These are phyloP conservation scores for Acanthiza pusilla DNA, from an alignment of 2,797 vertebrate species.

Conservation along the genomic window DNA sequence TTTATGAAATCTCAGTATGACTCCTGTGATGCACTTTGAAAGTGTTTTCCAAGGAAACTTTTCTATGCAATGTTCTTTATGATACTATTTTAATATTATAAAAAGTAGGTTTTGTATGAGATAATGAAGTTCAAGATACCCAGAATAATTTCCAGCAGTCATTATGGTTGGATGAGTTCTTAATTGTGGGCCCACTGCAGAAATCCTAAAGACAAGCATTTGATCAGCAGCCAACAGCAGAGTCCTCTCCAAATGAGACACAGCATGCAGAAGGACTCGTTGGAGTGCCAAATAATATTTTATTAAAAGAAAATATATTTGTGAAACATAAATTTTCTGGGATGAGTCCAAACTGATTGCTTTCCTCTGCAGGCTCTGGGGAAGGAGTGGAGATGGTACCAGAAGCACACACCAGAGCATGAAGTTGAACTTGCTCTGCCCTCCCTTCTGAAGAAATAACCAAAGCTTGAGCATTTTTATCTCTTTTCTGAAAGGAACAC, in stretches of 20 bases:
- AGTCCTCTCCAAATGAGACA: neutral
- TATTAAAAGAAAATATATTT: neutral
- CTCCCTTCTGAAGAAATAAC: neutral
- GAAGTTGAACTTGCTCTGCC: neutral
- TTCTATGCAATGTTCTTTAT: neutral
- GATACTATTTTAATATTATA: neutral
- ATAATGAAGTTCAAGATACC: neutral
- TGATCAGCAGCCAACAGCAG: neutral
- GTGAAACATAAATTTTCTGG: neutral
- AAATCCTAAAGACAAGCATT: neutral
- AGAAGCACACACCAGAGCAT: rapidly evolving
- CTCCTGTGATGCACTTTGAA: neutral
- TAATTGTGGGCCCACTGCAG: neutral
- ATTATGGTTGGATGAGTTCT: neutral
- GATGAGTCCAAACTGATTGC: neutral
- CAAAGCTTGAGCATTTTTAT: neutral
- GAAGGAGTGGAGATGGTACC: neutral
- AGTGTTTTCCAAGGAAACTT: neutral
- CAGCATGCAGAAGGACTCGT: neutral
- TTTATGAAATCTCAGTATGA: neutral
- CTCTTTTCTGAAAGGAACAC: neutral
- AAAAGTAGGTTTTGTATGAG: neutral
- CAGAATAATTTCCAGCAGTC: neutral
- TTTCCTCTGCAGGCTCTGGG: neutral
- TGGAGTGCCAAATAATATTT: neutral